Base-by-base conservation (phyloP, 2,797 vertebrate genomes). In the Austrolebias charrua region DNA sequence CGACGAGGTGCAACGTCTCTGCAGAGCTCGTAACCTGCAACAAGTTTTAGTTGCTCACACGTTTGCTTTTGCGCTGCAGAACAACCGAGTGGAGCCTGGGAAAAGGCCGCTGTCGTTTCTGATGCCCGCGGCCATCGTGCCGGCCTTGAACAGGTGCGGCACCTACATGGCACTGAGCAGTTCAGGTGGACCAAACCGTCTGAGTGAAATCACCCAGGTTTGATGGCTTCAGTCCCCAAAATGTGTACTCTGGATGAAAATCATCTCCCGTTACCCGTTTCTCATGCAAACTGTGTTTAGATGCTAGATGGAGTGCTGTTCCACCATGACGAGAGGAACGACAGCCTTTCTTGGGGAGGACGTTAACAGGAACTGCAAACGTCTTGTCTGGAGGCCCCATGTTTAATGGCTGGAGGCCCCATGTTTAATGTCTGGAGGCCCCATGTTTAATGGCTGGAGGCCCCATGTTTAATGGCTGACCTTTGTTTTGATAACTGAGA, bases 101-200 rank as follows among this genome's bases (percentile, higher is more conserved):
- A 94, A 92, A 61, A 90, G 93, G 68, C 92, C 94, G 0, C 65
- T 92, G 31, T 94, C 92, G 2, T 92, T 92, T 66, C 89, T 94
- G 52, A 76, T 95, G 60, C 93, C 95, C 71, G 92, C 90, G 49
- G 84, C 94, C 3, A 92, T 95, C 63, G 83, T 94, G 50, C 94
- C 94, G 0, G 88, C 86, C 0, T 66, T 89, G 71, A 86, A 89
- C 1, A 86, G 89, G 77, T 95, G 95, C 18, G 95, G 95, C 48
- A 90, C 90, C 0, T 93, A 95, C 81, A 81, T 93, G 7, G 91
- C 92, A 2, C 82, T 95, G 46, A 93, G 92, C 31, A 93, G 92
- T 54, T 93, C 91, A 59, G 90, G 87, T 5, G 94, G 93, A 67
- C 88, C 85, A 74, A 88, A 82, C 58, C 89, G 90, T 69, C 71